Evolutionary conservation across 2,888 invertebrate genomes (phyloP), one percentile per base, ranked within the genome.

Genomic region (Nineta flava): DNA sequence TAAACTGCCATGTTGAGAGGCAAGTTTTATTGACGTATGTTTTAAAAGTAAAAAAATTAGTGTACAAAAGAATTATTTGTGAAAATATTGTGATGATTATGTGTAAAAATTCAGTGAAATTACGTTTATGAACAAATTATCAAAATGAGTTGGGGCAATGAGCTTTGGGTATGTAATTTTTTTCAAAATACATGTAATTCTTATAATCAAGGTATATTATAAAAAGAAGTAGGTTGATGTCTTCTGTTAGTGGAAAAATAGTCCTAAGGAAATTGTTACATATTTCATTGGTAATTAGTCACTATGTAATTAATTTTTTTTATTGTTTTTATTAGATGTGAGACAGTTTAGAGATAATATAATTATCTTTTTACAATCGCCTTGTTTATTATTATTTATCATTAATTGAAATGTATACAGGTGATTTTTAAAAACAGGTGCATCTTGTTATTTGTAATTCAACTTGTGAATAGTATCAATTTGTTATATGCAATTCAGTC

Each of bases 61-160:
- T 44, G 44, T 26, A 21, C 9, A 44, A 21, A 17, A 44, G 10
- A 21, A 19, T 21, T 44, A 17, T 44, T 16, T 10, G 42, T 10
- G 9, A 13, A 44, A 43, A 13, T 26, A 26, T 68, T 65, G 60
- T 62, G 64, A 68, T 70, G 70, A 61, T 61, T 61, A 62, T 59
- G 38, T 38, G n/a, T 13, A 13, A 13, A 15, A 13, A 15, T 38
- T 38, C 7, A 38, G 38, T 38, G 38, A 38, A 13, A 5, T 38
- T 38, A 15, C 15, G 15, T 13, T 38, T 38, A 38, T 38, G 15
- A 38, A 38, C 38, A 9, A 38, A 13, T 63, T 60, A 66, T 65
- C 59, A 74, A 70, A 70, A 76, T 76, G 75, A 77, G 76, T 70
- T 78, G 77, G 78, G 78, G 78, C 66, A 75, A 74, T 53, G 78